These are phyloP conservation scores for Arvicola amphibius DNA, from an alignment of 2,797 vertebrate species.

Conservation along the genomic window DNA sequence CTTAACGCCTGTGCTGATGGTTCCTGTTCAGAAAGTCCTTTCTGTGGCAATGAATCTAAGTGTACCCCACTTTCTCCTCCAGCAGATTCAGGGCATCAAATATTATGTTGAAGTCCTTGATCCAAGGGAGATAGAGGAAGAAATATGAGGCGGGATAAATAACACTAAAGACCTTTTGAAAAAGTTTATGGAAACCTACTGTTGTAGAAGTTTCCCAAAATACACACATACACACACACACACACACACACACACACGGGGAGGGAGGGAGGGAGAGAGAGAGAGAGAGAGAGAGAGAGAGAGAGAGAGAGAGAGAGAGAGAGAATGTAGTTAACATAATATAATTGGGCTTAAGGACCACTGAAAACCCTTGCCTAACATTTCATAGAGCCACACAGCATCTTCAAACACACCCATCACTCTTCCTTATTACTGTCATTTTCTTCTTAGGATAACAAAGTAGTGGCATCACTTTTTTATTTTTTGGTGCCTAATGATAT, in stretches of 20 bases:
- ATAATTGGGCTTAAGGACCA: background rate
- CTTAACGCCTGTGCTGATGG: background rate
- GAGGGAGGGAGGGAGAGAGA: too few species aligned
- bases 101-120: background rate
- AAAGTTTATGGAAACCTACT: background rate
- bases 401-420: background rate
- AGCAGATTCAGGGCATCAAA: background rate
- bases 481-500: background rate
- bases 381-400: background rate
- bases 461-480: background rate
- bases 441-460: background rate
- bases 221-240: too few species aligned
- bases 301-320: too few species aligned
- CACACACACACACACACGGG: too few species aligned
- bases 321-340: too few species aligned
- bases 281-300: too few species aligned
- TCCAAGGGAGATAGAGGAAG: background rate
- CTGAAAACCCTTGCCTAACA: background rate
- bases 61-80: background rate
- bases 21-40: background rate
- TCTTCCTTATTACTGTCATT: background rate
- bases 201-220: background rate
- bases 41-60: background rate
- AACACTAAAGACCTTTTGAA: background rate
- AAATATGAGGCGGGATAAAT: background rate